These are phyloP conservation scores for Allolobophora icterica DNA, from an alignment of 2,888 invertebrate species.

Conservation along the genomic window DNA sequence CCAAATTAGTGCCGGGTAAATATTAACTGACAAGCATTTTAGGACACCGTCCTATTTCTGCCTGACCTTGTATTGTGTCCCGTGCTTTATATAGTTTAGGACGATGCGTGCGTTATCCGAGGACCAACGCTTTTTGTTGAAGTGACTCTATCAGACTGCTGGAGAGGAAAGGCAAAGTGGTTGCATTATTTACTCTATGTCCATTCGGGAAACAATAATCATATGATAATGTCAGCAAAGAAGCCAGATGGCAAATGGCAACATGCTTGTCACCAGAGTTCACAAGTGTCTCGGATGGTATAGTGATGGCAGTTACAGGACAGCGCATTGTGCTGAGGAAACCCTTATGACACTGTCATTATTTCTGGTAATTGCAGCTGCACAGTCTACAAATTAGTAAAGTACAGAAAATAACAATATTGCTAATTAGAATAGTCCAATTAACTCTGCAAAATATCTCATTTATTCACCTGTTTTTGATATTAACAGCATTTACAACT, in stretches of 20 bases:
- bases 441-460: background rate
- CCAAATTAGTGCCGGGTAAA: background rate
- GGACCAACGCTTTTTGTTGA: background rate
- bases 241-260: conserved; percentile 1
- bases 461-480: background rate
- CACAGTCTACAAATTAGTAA: background rate
- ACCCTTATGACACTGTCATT: background rate
- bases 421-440: background rate
- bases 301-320: background rate
- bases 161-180: conserved; percentile 10
- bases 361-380: background rate
- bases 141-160: background rate
- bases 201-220: background rate
- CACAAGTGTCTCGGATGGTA: background rate
- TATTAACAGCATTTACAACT: background rate
- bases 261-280: background rate
- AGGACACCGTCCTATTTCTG: background rate
- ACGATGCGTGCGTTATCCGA: background rate
- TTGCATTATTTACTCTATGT: background rate
- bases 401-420: background rate
- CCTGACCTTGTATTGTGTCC: background rate
- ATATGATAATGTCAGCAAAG: background rate
- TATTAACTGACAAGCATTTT: background rate
- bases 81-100: background rate
- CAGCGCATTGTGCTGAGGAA: background rate